phyloP scores from a whole-genome alignment of 2,888 invertebrate species.

The Diplazon laetatorius region DNA sequence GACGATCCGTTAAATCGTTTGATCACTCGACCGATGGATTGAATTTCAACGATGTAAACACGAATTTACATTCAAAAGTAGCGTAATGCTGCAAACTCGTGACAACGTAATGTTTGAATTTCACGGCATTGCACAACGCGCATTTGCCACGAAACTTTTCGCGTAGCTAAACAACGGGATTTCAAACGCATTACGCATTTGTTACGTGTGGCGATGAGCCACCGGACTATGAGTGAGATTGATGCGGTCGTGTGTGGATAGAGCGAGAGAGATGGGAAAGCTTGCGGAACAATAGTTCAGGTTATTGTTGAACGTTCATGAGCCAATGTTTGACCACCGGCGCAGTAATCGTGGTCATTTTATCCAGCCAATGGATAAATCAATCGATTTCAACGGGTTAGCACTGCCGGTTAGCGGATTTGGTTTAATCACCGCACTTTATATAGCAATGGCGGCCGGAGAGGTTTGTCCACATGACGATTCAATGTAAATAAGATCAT shows the following conservation, averaged over 20 bases:
- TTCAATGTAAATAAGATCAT: neutral
- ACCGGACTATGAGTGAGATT: constrained; percentile 35
- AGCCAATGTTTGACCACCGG: constrained; percentile 45
- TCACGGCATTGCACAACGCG: neutral
- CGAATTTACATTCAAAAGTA: constrained; percentile 46
- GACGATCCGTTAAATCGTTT: constrained; percentile 12
- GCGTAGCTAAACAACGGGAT: constrained; percentile 8
- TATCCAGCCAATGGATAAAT: constrained; percentile 8
- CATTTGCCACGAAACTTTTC: neutral
- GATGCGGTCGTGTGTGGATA: constrained; percentile 12
- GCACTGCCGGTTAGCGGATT: constrained; percentile 20
- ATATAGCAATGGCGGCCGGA: neutral
- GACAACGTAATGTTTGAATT: neutral
- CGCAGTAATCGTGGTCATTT: constrained; percentile 19
- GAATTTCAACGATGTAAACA: constrained; percentile 12
- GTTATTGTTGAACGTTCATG: constrained; percentile 41
- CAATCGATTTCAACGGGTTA: constrained; percentile 12
- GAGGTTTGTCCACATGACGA: neutral
- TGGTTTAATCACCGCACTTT: constrained; percentile 45
- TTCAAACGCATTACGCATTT: constrained; percentile 1
- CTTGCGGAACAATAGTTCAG: constrained; percentile 15
- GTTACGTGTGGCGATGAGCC: constrained; percentile 31
- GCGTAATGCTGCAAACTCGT: neutral
- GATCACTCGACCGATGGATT: constrained; percentile 14
- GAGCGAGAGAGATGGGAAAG: neutral